Percentiles rank a stretch among this genome's conserved stretches.
phyloP scores from a whole-genome alignment of 92 coral and sea anemone species.

The Porites cylindrica region DNA sequence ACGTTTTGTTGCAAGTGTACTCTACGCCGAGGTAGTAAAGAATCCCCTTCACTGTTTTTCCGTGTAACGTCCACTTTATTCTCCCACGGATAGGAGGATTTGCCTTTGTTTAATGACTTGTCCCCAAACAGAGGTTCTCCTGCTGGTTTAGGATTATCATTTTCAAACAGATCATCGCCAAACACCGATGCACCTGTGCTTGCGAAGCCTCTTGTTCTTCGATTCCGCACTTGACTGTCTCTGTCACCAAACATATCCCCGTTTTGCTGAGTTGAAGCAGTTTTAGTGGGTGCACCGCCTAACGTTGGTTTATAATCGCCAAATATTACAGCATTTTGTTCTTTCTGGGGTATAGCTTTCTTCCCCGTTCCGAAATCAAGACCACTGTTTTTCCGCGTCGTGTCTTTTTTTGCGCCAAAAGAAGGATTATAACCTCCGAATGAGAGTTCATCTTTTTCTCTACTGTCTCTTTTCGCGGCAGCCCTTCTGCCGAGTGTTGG shows the following conservation, averaged over 20 bases:
- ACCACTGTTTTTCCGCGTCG: constrained; percentile 66
- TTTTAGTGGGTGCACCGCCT: constrained; percentile 41
- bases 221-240: constrained; percentile 55
- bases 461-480: constrained; percentile 41
- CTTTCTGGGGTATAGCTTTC: constrained; percentile 24
- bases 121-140: constrained; percentile 66
- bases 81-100: constrained; percentile 81
- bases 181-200: constrained; percentile 62
- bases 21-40: constrained; percentile 73
- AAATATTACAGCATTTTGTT: constrained; percentile 52
- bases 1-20: constrained; percentile 66
- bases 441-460: constrained; percentile 26
- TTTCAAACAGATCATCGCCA: constrained; percentile 79
- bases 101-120: constrained; percentile 37
- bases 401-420: constrained; percentile 56
- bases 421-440: constrained; percentile 80
- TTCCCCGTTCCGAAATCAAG: constrained; percentile 72
- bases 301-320: constrained; percentile 81
- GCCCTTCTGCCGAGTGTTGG: constrained; percentile 74
- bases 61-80: constrained; percentile 64
- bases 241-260: constrained; percentile 53
- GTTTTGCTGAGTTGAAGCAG: constrained; percentile 29
- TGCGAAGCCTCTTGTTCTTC: constrained; percentile 50
- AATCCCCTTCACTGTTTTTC: constrained; percentile 44
- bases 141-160: constrained; percentile 54